Evolutionary conservation across 2,797 vertebrate species (phyloP).

Genomic region (Carduelis carduelis): DNA sequence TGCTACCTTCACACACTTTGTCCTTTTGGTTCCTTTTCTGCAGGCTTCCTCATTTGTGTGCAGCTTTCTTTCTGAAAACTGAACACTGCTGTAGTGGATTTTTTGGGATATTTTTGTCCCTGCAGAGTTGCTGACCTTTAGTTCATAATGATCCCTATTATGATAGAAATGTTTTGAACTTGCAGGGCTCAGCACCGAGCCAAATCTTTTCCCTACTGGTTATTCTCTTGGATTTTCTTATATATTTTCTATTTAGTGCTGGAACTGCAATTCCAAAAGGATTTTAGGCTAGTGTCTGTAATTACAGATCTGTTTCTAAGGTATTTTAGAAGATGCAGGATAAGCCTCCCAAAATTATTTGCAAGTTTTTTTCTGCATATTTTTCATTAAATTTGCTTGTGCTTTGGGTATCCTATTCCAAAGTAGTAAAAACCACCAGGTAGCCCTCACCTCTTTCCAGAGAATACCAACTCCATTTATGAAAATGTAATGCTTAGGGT

Average conservation of each 20-base stretch:
- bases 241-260: background rate
- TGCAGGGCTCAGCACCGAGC: background rate
- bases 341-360: background rate
- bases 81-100: background rate
- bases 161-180: background rate
- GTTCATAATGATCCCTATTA: background rate
- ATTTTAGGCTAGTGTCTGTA: background rate
- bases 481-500: background rate
- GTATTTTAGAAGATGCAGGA: background rate
- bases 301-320: background rate
- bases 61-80: background rate
- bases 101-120: background rate
- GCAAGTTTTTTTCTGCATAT: background rate
- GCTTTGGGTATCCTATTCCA: background rate
- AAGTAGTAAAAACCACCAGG: background rate
- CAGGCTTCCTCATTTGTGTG: background rate
- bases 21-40: background rate
- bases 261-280: background rate
- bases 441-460: background rate
- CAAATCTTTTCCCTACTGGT: background rate
- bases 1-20: background rate
- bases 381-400: background rate
- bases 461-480: background rate
- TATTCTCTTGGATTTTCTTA: background rate
- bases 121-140: constrained; percentile 5